phyloP scores from a whole-genome alignment of 2,797 vertebrate genomes.

The Melanotaenia trifasciata region DNA sequence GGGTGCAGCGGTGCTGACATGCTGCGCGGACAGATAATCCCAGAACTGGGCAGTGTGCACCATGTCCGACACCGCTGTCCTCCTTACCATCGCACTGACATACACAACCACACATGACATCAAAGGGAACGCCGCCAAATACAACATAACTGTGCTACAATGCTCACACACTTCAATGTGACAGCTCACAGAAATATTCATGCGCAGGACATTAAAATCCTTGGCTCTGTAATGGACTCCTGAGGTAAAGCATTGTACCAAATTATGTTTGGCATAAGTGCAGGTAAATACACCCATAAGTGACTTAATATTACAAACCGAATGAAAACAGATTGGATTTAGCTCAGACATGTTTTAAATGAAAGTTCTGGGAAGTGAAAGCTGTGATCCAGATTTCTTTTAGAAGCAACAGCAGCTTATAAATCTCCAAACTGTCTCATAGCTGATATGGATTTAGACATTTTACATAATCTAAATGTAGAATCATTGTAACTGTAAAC shows the following conservation, averaged over 20 bases:
- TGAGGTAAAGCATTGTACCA: slow-evolving; percentile 41
- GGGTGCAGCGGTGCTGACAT: slow-evolving; percentile 86
- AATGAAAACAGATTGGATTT: slow-evolving; percentile 28
- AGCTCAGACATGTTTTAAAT: slow-evolving; percentile 25
- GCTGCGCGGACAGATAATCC: slow-evolving; percentile 89
- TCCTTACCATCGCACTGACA: slow-evolving; percentile 59
- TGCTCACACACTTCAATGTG: slow-evolving; percentile 35
- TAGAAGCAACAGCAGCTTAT: background rate
- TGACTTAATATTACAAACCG: slow-evolving; percentile 44
- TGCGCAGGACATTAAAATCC: slow-evolving; percentile 23
- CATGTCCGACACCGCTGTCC: slow-evolving; percentile 66
- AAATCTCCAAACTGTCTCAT: slow-evolving; percentile 15
- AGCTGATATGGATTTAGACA: slow-evolving; percentile 7
- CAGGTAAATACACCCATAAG: slow-evolving; percentile 44
- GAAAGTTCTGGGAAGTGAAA: slow-evolving; percentile 36
- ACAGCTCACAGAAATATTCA: slow-evolving; percentile 34
- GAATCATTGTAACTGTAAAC: slow-evolving; percentile 37
- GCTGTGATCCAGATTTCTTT: slow-evolving; percentile 16
- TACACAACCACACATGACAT: slow-evolving; percentile 51
- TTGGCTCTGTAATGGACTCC: slow-evolving; percentile 26
- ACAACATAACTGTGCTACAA: slow-evolving; percentile 32
- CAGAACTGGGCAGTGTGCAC: slow-evolving; percentile 84
- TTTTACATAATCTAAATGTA: slow-evolving; percentile 34
- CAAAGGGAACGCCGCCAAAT: slow-evolving; percentile 57
- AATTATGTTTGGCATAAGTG: slow-evolving; percentile 39